Conservation (phyloP, 2,888 invertebrate species). For the Timema cristinae region DNA sequence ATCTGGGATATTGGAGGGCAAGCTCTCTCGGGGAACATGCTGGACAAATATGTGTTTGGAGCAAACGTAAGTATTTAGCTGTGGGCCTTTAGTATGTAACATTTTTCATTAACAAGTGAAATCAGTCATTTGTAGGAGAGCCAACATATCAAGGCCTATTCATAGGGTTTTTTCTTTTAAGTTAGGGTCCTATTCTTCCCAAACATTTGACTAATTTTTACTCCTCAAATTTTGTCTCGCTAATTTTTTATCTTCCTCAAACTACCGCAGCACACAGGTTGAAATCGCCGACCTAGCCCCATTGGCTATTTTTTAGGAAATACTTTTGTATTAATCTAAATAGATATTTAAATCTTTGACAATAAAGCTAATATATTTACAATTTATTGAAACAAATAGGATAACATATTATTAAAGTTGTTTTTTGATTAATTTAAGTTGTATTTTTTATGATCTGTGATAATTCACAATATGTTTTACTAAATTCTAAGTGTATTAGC, state of each 20-base stretch:
- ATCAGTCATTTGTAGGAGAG: background rate
- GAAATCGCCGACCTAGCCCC: too few relatives aligned
- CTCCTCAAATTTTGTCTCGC: background rate
- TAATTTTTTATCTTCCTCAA: background rate
- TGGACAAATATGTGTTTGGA: constrained; percentile 67
- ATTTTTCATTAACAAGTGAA: background rate
- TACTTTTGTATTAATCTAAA: background rate
- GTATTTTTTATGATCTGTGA: too few relatives aligned
- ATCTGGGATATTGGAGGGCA: constrained; percentile 84
- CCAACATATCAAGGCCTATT: background rate
- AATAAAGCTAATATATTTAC: background rate
- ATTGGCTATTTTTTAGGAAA: too few relatives aligned
- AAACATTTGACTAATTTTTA: background rate
- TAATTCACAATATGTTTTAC: too few relatives aligned
- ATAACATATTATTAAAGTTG: background rate
- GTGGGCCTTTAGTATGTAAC: background rate
- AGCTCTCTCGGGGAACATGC: constrained; percentile 70
- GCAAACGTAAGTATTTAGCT: constrained; percentile 55
- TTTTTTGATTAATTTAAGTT: background rate
- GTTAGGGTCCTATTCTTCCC: background rate
- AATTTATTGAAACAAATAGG: background rate
- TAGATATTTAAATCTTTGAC: background rate
- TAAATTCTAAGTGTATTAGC: too few relatives aligned
- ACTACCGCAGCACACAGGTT: too few relatives aligned
- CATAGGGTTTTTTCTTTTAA: background rate